phyloP scores from a whole-genome alignment of 2,888 invertebrate genomes.

The Caenorhabditis doughertyi region DNA sequence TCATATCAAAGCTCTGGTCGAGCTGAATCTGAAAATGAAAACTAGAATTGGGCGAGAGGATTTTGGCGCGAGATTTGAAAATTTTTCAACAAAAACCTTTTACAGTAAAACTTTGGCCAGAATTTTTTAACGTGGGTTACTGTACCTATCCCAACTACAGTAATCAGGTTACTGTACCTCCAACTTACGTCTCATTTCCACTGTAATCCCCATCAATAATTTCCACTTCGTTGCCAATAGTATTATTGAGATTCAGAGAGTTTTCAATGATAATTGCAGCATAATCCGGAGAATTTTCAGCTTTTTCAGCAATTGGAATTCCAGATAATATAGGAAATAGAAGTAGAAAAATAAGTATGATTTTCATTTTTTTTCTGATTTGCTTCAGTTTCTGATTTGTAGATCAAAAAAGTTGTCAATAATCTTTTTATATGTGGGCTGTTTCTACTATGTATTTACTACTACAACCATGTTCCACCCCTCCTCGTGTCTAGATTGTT shows the following conservation, averaged over 20 bases:
- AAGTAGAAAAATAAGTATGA: not conserved
- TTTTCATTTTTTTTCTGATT: too few relatives aligned
- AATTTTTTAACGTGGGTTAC: too few relatives aligned
- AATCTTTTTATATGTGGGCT: not conserved
- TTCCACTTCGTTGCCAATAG: not conserved
- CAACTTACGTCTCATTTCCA: constrained; percentile 14
- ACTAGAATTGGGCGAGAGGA: too few relatives aligned
- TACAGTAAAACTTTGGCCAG: too few relatives aligned
- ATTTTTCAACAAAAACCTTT: too few relatives aligned
- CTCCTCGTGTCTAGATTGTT: too few relatives aligned
- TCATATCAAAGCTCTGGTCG: too few relatives aligned
- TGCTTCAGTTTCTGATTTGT: not conserved
- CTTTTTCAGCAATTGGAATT: not conserved
- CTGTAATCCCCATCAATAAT: constrained; percentile 9
- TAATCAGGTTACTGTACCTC: too few relatives aligned
- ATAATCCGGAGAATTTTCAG: not conserved
- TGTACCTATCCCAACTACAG: too few relatives aligned
- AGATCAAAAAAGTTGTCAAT: too few relatives aligned
- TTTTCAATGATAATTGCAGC: not conserved
- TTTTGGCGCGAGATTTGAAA: too few relatives aligned
- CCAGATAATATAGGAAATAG: constrained; percentile 24
- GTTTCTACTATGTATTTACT: not conserved
- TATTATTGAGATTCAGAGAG: not conserved
- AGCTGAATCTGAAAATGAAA: too few relatives aligned
- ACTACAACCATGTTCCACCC: not conserved